phyloP scores from a whole-genome alignment of 2,888 invertebrate species.

The Balanococcus diminutus region DNA sequence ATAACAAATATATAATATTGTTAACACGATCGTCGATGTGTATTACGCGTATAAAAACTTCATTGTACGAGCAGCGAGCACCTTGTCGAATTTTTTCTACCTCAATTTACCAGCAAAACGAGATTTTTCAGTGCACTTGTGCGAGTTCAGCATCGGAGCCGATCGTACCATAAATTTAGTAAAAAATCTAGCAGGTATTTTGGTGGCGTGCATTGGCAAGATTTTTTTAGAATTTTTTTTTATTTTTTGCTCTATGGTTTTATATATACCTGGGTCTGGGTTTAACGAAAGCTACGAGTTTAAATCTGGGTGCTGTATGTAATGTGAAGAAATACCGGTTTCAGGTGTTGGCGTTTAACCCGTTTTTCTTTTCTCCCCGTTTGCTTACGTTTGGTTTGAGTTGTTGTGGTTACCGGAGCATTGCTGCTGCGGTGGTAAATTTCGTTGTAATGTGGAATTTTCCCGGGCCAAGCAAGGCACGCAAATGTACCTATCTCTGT shows the following conservation, averaged over 20 bases:
- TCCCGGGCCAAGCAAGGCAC: not conserved
- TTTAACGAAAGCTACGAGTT: not conserved
- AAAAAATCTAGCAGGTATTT: not conserved
- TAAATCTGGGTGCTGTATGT: not conserved
- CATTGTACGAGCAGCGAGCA: too few species aligned
- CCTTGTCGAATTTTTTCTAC: too few species aligned
- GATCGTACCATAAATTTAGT: not conserved
- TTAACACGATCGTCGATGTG: not conserved
- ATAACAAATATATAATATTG: not conserved
- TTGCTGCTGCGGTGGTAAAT: not conserved
- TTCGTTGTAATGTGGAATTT: not conserved
- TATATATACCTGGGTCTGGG: not conserved
- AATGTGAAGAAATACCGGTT: conserved; percentile 7
- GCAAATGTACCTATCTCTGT: not conserved
- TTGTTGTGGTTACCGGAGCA: not conserved
- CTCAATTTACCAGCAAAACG: not conserved
- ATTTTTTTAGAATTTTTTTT: not conserved
- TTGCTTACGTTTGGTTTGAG: not conserved
- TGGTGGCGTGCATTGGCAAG: not conserved
- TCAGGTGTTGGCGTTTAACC: not conserved
- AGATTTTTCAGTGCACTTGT: not conserved
- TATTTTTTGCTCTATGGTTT: not conserved
- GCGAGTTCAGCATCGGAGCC: not conserved
- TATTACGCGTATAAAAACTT: not conserved
- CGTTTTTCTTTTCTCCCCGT: not conserved